Percentiles rank a stretch among this genome's conserved stretches.
These are phyloP conservation scores for Maconellicoccus hirsutus DNA, from an alignment of 1,140 invertebrate genomes.

Conservation along the genomic window DNA sequence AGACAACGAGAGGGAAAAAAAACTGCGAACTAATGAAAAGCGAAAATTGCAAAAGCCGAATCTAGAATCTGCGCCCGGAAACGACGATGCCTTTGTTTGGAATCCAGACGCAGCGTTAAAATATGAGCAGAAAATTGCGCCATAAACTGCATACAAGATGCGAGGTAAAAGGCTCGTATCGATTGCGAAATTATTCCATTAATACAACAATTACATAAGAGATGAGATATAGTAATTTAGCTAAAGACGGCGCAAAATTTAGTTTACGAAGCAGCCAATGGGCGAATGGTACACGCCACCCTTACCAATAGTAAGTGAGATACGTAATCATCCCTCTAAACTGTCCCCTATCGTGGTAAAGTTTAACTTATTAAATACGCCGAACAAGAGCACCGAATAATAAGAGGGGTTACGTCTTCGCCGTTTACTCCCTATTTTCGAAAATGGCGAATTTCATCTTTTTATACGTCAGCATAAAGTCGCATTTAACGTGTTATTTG, in stretches of 20 bases:
- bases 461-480: background rate
- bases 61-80: too few species aligned
- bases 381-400: conserved; percentile 1
- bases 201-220: background rate
- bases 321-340: conserved; percentile 11
- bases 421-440: conserved; percentile 10
- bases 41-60: too few species aligned
- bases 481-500: background rate
- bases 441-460: conserved; percentile 18
- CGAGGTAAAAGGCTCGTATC: background rate
- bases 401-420: conserved; percentile 14
- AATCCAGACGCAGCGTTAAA: too few species aligned
- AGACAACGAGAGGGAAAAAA: too few species aligned
- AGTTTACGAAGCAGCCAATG: background rate
- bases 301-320: conserved; percentile 9
- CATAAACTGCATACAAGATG: too few species aligned
- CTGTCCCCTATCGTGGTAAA: conserved; percentile 11
- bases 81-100: too few species aligned
- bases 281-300: background rate
- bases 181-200: conserved; percentile 3
- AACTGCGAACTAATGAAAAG: too few species aligned
- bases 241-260: background rate
- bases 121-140: too few species aligned
- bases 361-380: conserved; percentile 21
- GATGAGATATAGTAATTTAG: background rate